Base-by-base conservation (phyloP, 2,113 vertebrate genomes). In the Scomber scombrus region DNA sequence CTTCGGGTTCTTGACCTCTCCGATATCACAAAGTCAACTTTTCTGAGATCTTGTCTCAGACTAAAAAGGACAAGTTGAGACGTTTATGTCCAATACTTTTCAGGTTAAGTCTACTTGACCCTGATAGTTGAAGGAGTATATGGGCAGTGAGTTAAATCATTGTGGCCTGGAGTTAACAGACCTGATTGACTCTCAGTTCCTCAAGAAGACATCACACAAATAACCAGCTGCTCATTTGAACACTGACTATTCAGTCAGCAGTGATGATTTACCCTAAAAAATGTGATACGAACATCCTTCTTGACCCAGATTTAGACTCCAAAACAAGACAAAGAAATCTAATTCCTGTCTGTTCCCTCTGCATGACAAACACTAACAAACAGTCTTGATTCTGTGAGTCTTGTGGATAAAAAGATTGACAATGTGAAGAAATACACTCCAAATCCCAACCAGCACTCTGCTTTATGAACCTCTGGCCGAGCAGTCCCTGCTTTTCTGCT, bases 401-500 rank as follows among this genome's bases (percentile, higher is more conserved):
- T 57, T 29, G 34, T 57, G 50, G 56, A 47, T 66, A 18, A 52
- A 55, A 85, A 72, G 13, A 70, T 31, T 76, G 55, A 65, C 63
- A 50, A 16, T 21, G 69, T 15, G 11, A 71, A 60, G 56, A 75
- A 67, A 74, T 67, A 65, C n/a, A 72, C 58, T 74, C 46, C 56
- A 71, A 62, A 81, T 83, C 66, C 45, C 61, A 50, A 75, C 12
- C 65, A 85, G 29, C 18, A 6, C 65, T 68, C 9, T 29, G 40
- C 18, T 21, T 26, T 26, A 56, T 83, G 9, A 56, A 66, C 52
- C 75, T 73, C 19, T 75, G 52, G 46, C 50, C 5, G 4, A 45
- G 45, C 43, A 62, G 50, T 71, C 29, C 18, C 60, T 80, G 58
- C n/a, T 60, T 65, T 55, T 65, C 66, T 79, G 79, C 75, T 85